phyloP scores from a whole-genome alignment of 2,797 vertebrate species.

The Malurus leucopterus region DNA sequence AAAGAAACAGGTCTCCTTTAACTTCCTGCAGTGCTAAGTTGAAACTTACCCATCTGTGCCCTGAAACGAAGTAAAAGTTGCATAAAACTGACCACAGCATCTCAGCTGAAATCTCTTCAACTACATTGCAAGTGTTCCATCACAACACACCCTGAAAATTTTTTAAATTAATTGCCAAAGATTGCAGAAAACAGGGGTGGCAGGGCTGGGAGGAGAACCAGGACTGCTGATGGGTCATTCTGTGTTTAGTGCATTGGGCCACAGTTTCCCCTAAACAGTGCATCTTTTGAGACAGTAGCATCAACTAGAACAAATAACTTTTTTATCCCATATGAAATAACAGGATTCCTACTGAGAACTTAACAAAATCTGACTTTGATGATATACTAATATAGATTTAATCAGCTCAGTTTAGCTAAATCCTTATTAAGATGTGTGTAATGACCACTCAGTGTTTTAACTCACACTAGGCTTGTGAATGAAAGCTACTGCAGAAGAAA shows the following conservation, averaged over 20 bases:
- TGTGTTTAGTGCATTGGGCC: background rate
- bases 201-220: background rate
- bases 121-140: background rate
- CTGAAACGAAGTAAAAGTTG: background rate
- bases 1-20: background rate
- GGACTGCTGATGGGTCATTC: background rate
- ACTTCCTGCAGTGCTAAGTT: background rate
- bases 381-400: slow-evolving; percentile 38
- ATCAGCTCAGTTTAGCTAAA: slow-evolving; percentile 45
- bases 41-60: background rate
- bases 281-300: background rate
- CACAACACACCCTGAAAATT: background rate
- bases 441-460: slow-evolving; percentile 22
- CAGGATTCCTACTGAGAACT: slow-evolving; percentile 28
- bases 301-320: background rate
- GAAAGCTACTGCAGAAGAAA: background rate
- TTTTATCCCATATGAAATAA: background rate
- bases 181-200: background rate
- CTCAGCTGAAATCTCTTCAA: background rate
- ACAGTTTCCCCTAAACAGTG: background rate
- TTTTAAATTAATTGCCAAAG: background rate
- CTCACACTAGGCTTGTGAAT: background rate
- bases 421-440: slow-evolving; percentile 32
- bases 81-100: background rate
- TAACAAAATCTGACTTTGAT: slow-evolving; percentile 41